These are phyloP conservation scores for Hipposideros larvatus DNA, from an alignment of 2,797 vertebrate genomes.

Conservation along the genomic window DNA sequence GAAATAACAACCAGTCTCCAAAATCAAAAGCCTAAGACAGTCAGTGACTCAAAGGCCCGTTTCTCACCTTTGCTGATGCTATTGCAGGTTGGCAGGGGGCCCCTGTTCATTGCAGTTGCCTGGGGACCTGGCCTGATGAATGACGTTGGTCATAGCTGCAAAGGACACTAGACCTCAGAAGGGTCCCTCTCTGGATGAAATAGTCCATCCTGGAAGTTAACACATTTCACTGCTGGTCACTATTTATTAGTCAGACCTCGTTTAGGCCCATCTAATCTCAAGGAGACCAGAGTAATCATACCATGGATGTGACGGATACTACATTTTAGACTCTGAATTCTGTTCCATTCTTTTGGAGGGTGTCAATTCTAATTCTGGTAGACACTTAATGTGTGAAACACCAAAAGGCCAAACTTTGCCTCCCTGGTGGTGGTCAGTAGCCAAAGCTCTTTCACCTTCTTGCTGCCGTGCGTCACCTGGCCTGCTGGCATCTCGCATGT, in stretches of 20 bases:
- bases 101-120: background rate
- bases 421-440: no score
- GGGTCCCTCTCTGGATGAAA: background rate
- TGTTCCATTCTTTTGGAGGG: background rate
- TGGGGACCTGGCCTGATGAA: background rate
- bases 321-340: background rate
- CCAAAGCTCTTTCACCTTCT: background rate
- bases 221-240: background rate
- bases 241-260: background rate
- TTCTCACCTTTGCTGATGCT: background rate
- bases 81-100: fast-evolving
- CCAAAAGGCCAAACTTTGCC: background rate
- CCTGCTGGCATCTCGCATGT: background rate
- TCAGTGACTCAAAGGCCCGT: background rate
- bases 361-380: background rate
- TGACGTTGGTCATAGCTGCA: background rate
- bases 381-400: background rate
- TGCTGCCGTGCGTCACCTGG: background rate
- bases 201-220: background rate
- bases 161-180: background rate
- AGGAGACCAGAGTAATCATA: no score
- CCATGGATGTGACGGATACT: background rate
- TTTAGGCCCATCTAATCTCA: background rate
- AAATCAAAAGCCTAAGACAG: background rate
- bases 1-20: background rate